phyloP scores from a whole-genome alignment of 2,888 invertebrate species.

The Erebia ligea region DNA sequence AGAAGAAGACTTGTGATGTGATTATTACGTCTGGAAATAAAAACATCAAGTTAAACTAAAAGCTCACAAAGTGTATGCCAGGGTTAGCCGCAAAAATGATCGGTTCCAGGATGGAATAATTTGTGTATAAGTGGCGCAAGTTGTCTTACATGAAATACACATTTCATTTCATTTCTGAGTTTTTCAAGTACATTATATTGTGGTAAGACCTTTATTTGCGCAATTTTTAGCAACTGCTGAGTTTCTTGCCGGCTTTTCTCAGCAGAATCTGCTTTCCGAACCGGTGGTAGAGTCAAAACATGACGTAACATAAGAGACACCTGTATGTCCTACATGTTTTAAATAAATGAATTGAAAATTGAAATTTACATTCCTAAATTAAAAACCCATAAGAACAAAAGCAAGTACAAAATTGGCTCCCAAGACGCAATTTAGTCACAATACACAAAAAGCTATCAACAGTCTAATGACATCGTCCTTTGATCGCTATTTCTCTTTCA shows the following conservation, averaged over 20 bases:
- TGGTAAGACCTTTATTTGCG: not conserved
- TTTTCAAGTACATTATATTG: constrained; percentile 1
- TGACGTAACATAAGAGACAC: too few species aligned
- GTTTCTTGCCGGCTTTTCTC: too few species aligned
- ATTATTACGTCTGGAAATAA: constrained; percentile 59
- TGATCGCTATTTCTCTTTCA: constrained; percentile 14
- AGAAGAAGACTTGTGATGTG: constrained; percentile 51
- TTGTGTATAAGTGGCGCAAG: too few species aligned
- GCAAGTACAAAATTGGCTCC: constrained; percentile 6
- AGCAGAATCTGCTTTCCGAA: too few species aligned
- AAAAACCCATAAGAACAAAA: not conserved
- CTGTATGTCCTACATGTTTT: too few species aligned
- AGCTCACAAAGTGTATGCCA: not conserved
- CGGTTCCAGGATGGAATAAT: too few species aligned
- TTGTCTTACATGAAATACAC: too few species aligned
- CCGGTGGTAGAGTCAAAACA: too few species aligned
- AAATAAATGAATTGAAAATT: too few species aligned
- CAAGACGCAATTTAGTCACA: constrained; percentile 6
- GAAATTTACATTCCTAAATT: not conserved
- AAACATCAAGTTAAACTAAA: not conserved
- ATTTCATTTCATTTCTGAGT: not conserved
- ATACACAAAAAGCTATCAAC: constrained; percentile 6
- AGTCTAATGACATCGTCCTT: constrained; percentile 7
- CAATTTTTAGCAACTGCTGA: too few species aligned
- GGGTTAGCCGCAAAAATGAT: too few species aligned